Evolutionary conservation across 2,113 vertebrate genomes (phyloP).

Genomic region (Bos javanicus): DNA sequence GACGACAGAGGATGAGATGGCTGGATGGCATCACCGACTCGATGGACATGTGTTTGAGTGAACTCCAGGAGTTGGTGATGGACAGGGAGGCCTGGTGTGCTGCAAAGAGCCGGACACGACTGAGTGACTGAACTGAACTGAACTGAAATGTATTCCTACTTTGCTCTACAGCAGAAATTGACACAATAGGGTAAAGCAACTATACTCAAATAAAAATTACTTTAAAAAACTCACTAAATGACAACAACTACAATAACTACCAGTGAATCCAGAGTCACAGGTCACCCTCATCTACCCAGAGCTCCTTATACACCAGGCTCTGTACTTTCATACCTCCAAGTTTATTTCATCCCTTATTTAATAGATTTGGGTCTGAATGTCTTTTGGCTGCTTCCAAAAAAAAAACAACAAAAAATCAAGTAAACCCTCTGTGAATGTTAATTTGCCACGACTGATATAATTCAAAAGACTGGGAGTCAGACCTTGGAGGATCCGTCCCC

Average conservation of each 20-base stretch:
- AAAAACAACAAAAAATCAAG: neutral
- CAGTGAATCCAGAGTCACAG: neutral
- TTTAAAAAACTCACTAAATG: neutral
- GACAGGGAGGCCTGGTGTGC: too few species aligned
- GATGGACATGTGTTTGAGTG: too few species aligned
- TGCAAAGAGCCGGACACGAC: too few species aligned
- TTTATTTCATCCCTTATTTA: neutral
- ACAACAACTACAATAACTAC: too few species aligned
- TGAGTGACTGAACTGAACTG: too few species aligned
- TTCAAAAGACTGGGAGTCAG: neutral
- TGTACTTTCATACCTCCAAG: neutral
- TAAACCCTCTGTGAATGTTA: neutral
- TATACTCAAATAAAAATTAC: neutral
- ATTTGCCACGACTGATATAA: neutral
- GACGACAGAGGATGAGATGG: too few species aligned
- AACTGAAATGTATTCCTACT: neutral
- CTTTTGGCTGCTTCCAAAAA: neutral
- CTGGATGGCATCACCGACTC: too few species aligned
- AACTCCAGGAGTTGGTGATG: too few species aligned
- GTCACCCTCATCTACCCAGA: neutral
- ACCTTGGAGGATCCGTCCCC: neutral
- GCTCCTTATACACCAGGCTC: neutral
- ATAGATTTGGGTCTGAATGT: neutral
- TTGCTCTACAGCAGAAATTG: neutral
- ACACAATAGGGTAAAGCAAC: neutral